Conservation (phyloP, 1,140 invertebrate species). For the Drosophila oshimai region DNA sequence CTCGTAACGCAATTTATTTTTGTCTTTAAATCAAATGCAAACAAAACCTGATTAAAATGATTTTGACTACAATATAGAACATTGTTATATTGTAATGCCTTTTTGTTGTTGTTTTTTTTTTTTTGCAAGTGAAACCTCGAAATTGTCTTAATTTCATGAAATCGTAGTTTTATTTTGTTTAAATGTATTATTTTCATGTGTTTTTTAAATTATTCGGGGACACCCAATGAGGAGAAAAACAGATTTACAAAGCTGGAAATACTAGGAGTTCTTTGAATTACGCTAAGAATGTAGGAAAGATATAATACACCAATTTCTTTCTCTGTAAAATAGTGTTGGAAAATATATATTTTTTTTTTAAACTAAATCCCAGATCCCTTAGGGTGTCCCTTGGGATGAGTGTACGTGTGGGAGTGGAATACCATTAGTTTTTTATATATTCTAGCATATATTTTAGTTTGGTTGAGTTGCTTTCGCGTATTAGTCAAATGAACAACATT, state of each 20-base stretch:
- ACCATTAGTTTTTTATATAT: constrained; percentile 40
- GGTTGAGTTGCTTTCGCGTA: constrained; percentile 44
- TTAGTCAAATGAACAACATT: constrained; percentile 73
- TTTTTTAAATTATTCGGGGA: constrained; percentile 38
- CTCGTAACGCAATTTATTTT: neutral
- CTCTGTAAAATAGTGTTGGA: too few species aligned
- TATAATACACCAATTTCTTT: too few species aligned
- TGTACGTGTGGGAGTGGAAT: constrained; percentile 32
- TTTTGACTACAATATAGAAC: constrained; percentile 48
- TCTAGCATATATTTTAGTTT: constrained; percentile 18
- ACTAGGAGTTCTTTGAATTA: neutral
- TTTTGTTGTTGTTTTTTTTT: constrained; percentile 26
- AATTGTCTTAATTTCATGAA: constrained; percentile 79
- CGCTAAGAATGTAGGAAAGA: neutral
- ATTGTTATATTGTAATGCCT: constrained; percentile 17
- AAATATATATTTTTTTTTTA: neutral
- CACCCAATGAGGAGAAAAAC: neutral
- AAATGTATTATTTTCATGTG: constrained; percentile 23
- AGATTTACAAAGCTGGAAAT: neutral
- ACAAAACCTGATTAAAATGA: constrained; percentile 29
- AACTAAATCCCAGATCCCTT: too few species aligned
- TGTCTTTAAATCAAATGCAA: constrained; percentile 13
- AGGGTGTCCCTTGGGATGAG: constrained; percentile 5
- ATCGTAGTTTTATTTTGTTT: constrained; percentile 51
- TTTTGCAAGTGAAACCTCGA: constrained; percentile 75